Evolutionary conservation across 2,888 invertebrate genomes (phyloP), one percentile per base, ranked within the genome.

Genomic region (Netelia virgata): DNA sequence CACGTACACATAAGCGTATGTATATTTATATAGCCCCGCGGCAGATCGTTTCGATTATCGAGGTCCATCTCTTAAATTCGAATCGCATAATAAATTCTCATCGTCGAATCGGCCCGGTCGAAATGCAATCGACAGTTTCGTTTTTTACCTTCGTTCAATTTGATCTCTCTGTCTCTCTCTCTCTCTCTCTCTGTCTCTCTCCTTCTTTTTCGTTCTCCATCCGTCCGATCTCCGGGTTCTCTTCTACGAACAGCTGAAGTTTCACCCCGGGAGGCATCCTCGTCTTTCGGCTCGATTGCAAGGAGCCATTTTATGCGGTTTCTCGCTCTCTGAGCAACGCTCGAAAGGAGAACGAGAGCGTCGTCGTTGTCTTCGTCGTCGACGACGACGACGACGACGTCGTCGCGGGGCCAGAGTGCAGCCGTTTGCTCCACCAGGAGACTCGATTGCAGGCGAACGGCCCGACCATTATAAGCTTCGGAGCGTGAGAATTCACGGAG

Each of bases 401-500:
- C 28, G 47, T 72, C 53, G 47, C 20, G 64, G 74, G 83, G 83
- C 79, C 83, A 83, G 70, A 79, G 79, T 83, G 83, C 83, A 83
- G 70, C 75, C 47, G 57, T 55, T 64, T 70, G 28, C 43, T 59
- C 57, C 57, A 63, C 57, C 18, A 72, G 63, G 72, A 41, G 64
- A 41, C 59, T 76, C 41, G 69, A 18, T 63, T 63, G 68, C 74
- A 50, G 20, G 20, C 64, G 55, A 41, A 75, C 61, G 57, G 79
- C 70, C 64, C 82, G 53, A 41, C 75, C 70, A 80, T 83, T 83
- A 83, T 64, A 85, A 84, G 86, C 82, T 69, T 69, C 70, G 81
- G 88, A 86, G 79, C 88, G 87, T 88, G 90, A 88, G 89, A 90
- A 89, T 75, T 66, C 16, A 36, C 41, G 8, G 57, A 57, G 70